These are phyloP conservation scores for Ctenoplectra terminalis DNA, from an alignment of 1,140 invertebrate genomes.

Conservation along the genomic window DNA sequence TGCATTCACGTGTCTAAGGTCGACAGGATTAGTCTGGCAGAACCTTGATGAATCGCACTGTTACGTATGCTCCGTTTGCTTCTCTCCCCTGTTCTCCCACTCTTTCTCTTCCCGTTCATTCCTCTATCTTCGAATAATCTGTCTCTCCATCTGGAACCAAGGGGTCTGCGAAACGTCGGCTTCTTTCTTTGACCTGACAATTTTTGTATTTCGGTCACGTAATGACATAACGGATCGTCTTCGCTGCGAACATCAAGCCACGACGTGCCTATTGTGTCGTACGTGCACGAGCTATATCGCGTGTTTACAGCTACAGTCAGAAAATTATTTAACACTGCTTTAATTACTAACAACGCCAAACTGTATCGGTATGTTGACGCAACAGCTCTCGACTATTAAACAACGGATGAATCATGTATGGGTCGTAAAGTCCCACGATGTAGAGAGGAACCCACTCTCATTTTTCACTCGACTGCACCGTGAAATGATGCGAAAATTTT, in stretches of 20 bases:
- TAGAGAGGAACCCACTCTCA: constrained; percentile 33
- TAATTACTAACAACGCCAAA: not conserved
- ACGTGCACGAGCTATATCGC: not conserved
- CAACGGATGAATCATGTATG: constrained; percentile 13
- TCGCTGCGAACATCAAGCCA: constrained; percentile 19
- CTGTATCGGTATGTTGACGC: not conserved
- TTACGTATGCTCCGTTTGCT: constrained; percentile 46
- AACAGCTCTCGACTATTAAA: not conserved
- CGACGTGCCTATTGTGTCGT: constrained; percentile 18
- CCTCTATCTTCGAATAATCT: constrained; percentile 27
- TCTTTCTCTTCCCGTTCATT: not conserved
- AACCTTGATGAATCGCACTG: constrained; percentile 46
- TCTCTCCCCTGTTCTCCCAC: not conserved
- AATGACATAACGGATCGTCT: constrained; percentile 57
- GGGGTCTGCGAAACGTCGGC: constrained; percentile 2
- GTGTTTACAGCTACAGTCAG: not conserved
- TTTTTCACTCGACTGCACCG: constrained; percentile 58
- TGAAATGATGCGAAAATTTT: constrained; percentile 59
- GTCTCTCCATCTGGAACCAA: not conserved
- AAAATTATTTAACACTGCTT: not conserved
- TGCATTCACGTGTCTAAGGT: constrained; percentile 43
- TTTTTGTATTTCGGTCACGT: constrained; percentile 60
- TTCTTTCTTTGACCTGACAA: constrained; percentile 49
- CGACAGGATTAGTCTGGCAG: constrained; percentile 37
- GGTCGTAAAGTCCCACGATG: constrained; percentile 9